Conservation (phyloP, 2,113 vertebrate genomes). For the Apeltes quadracus region DNA sequence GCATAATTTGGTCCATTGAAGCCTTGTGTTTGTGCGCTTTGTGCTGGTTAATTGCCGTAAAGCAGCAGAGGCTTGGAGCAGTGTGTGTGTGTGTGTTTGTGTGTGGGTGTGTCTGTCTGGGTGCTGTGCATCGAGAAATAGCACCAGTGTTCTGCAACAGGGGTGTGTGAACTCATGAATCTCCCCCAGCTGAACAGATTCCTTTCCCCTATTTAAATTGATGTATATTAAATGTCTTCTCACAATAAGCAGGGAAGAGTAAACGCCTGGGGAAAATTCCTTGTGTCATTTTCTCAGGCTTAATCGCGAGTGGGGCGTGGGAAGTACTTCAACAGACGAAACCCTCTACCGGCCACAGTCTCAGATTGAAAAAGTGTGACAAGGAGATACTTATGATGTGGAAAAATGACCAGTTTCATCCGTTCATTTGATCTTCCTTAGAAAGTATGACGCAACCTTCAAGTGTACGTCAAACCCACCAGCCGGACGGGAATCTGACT, state of each 20-base stretch:
- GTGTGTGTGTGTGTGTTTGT: constrained; percentile 3
- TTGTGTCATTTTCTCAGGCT: constrained; percentile 22
- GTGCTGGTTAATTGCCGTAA: constrained; percentile 51
- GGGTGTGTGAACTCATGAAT: constrained; percentile 28
- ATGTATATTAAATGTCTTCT: not conserved
- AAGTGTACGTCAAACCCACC: not conserved
- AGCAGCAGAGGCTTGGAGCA: constrained; percentile 9
- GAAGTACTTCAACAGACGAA: constrained; percentile 23
- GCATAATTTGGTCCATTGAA: constrained; percentile 21
- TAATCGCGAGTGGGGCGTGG: constrained; percentile 24
- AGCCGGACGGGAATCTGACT: not conserved
- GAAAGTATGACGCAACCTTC: not conserved
- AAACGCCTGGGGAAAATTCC: constrained; percentile 12
- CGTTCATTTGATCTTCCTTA: not conserved
- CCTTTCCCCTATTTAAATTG: not conserved
- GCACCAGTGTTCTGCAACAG: constrained; percentile 28
- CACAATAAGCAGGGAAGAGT: not conserved
- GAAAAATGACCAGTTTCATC: not conserved
- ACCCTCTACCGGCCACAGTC: not conserved
- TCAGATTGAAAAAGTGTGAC: constrained; percentile 12
- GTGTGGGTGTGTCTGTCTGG: constrained; percentile 26
- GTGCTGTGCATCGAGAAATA: constrained; percentile 29
- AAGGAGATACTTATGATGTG: not conserved
- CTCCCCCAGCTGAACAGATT: constrained; percentile 6
- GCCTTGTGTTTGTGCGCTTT: constrained; percentile 46